Percentiles rank a stretch among this genome's conserved stretches.
Conservation (phyloP, 2,888 invertebrate species). For the Eristalis arbustorum region DNA sequence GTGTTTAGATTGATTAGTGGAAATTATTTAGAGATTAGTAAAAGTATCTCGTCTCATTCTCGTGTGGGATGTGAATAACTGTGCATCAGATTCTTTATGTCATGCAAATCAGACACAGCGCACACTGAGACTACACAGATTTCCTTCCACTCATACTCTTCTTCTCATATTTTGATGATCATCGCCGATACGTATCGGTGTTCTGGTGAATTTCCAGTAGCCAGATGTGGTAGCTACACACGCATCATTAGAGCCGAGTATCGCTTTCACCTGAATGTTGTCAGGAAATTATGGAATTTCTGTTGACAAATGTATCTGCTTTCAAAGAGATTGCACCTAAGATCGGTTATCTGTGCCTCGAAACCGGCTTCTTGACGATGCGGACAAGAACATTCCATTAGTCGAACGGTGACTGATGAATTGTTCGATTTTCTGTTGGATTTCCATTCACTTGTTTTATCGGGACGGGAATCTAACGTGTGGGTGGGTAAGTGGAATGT, state of each 20-base stretch:
- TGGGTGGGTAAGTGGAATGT: background rate
- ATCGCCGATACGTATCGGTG: background rate
- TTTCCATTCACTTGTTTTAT: background rate
- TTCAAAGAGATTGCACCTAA: background rate
- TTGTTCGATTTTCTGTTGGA: background rate
- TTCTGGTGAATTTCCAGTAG: background rate
- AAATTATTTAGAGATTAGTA: conserved; percentile 56
- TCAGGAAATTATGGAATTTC: background rate
- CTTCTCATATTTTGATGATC: background rate
- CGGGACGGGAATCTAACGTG: background rate
- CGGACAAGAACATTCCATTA: background rate
- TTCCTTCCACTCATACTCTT: background rate
- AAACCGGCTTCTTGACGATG: background rate
- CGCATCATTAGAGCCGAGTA: background rate
- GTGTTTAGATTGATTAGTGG: conserved; percentile 63
- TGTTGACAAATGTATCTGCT: background rate
- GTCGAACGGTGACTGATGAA: background rate
- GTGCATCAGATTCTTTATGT: conserved; percentile 34
- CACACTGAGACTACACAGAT: background rate
- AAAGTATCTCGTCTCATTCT: conserved; percentile 29
- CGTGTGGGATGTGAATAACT: conserved; percentile 52
- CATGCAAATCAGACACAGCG: conserved; percentile 29
- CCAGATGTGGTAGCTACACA: background rate
- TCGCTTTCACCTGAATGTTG: background rate
- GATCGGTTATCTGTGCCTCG: background rate